These are phyloP conservation scores for Paratilapia polleni DNA, from an alignment of 2,113 vertebrate genomes.

Conservation along the genomic window DNA sequence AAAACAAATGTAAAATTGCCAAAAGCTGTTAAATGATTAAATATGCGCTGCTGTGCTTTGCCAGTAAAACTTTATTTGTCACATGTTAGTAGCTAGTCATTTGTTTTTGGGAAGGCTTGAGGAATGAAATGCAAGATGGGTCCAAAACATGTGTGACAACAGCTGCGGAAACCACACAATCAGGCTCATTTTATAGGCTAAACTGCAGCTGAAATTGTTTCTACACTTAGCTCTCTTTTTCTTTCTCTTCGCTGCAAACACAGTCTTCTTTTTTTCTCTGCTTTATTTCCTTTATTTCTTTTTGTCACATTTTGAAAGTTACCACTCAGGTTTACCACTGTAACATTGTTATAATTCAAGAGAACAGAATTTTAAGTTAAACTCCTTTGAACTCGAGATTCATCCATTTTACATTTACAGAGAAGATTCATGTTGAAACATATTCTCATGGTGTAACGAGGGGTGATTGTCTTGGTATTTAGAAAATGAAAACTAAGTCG, in stretches of 20 bases:
- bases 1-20: neutral
- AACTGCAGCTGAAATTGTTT: slow-evolving; percentile 2
- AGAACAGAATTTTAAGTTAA: slow-evolving; percentile 18
- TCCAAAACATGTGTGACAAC: slow-evolving; percentile 52
- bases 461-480: slow-evolving; percentile 23
- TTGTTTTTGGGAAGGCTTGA: neutral
- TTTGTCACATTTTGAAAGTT: slow-evolving; percentile 11
- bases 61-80: neutral
- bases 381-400: slow-evolving; percentile 19
- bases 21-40: neutral
- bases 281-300: slow-evolving; percentile 1
- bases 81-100: neutral
- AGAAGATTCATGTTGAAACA: slow-evolving; percentile 9
- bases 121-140: slow-evolving; percentile 29
- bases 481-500: slow-evolving; percentile 45
- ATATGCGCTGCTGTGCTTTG: neutral
- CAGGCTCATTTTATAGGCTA: slow-evolving; percentile 10
- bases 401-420: slow-evolving; percentile 3
- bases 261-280: neutral
- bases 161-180: slow-evolving; percentile 47
- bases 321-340: slow-evolving; percentile 6
- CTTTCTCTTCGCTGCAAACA: neutral
- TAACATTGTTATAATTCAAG: slow-evolving; percentile 27
- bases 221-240: neutral
- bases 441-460: slow-evolving; percentile 40